A percentile compares a stretch with the other conserved stretches of the same genome.
Evolutionary conservation across 2,113 vertebrate species (phyloP).

Genomic region (Oceanodroma tethys): DNA sequence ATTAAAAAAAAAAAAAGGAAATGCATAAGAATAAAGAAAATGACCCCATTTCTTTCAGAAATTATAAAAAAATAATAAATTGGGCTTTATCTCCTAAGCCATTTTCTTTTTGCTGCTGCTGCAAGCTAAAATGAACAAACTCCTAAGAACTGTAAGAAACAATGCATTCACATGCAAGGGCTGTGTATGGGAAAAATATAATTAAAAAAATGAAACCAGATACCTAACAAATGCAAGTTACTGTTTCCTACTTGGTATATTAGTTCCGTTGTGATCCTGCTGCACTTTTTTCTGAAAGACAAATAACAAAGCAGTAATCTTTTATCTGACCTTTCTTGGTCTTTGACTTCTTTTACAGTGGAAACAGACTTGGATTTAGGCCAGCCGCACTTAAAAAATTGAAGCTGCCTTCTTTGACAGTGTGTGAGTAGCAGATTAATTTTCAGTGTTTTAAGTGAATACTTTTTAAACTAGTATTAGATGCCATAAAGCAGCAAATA

Average conservation of each 20-base stretch:
- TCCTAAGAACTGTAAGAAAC: background rate
- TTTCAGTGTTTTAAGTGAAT: background rate
- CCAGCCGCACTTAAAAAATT: background rate
- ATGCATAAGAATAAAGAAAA: background rate
- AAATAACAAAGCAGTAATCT: background rate
- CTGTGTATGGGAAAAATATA: background rate
- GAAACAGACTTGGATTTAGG: background rate
- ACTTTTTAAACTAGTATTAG: background rate
- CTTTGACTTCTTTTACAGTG: background rate
- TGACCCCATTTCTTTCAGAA: background rate
- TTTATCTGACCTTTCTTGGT: background rate
- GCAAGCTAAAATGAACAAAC: background rate
- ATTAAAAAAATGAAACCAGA: background rate
- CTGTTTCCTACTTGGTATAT: background rate
- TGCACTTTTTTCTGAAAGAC: background rate
- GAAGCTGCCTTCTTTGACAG: background rate
- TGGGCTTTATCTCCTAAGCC: background rate
- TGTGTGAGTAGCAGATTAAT: background rate
- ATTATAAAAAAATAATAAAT: background rate
- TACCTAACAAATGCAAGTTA: background rate
- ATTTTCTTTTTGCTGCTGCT: background rate
- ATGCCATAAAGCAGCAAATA: background rate
- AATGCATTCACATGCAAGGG: background rate
- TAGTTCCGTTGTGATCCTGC: background rate
- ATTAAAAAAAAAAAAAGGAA: background rate